Evolutionary conservation across 1,140 invertebrate species (phyloP), one percentile per base, ranked within the genome.

Genomic region (Panagrolaimus sp.): DNA sequence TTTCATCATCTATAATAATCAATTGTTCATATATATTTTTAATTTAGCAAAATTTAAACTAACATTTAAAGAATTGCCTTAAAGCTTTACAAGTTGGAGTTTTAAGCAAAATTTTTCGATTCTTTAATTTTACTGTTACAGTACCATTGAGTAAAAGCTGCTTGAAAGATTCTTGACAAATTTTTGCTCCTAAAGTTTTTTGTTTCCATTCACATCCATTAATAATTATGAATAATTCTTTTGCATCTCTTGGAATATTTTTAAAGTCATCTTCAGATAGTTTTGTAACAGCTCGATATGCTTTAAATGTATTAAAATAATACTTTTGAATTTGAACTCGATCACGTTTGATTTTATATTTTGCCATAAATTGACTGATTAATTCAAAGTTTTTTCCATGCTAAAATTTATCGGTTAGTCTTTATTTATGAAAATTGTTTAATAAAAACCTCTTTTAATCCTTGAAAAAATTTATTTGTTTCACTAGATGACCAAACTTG

Each of bases 361-460:
- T 79, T n/a, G 45, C 42, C 77, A 79, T 78, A 9, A 67, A 65
- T 47, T 70, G 74, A 7, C 68, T 64, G 8, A 79, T 62, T 0
- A 46, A 44, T n/a, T 79, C 78, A 62, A 79, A 79, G 51, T 80
- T 77, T 70, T 79, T 79, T 14, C 78, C 78, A 44, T 76, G 61
- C 77, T 79, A 27, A 25, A 73, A 66, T 4, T 38, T 38, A 4
- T 38, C 27, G 11, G 4, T 57, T 38, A 27, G 27, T 25, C n/a
- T 38, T 38, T 38, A 7, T 38, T 38, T 38, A 7, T 38, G 31
- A 1, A 57, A 16, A 57, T 25, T 20, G 5, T 0, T 1, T n/a
- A 57, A 57, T 20, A 25, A 9, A 1, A 57, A 57, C 51, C 51
- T 57, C 51, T 25, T 57, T 57, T 27, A 57, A 16, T 57, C 51